Conservation (phyloP, 2,113 vertebrate species). For the Nymphicus hollandicus region DNA sequence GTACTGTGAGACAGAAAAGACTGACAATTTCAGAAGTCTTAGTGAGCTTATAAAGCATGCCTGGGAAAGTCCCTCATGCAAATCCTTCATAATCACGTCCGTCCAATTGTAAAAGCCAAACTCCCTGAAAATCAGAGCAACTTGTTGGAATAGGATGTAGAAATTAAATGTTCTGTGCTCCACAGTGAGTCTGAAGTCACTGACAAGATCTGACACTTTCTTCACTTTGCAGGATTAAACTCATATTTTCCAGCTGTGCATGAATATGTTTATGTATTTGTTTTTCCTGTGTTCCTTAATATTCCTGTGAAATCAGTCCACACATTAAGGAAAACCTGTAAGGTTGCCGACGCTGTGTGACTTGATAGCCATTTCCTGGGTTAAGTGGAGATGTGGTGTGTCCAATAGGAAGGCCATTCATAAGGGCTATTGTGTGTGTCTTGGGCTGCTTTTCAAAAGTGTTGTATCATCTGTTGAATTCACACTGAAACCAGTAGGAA, state of each 20-base stretch:
- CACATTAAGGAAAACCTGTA: background rate
- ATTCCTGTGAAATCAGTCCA: background rate
- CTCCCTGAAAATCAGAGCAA: conserved; percentile 14
- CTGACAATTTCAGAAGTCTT: conserved; percentile 19
- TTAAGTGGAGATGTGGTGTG: background rate
- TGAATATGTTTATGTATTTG: background rate
- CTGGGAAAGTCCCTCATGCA: conserved; percentile 66
- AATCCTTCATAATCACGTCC: background rate
- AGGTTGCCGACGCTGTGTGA: background rate
- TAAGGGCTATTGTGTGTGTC: background rate
- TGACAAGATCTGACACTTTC: background rate
- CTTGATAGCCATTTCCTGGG: background rate
- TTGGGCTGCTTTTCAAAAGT: background rate
- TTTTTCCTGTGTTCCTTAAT: background rate
- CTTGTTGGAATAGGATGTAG: background rate
- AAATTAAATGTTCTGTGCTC: conserved; percentile 2
- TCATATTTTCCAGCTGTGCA: background rate
- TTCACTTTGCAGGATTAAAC: background rate
- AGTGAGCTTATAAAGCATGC: conserved; percentile 14
- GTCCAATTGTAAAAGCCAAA: conserved; percentile 30
- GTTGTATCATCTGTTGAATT: background rate
- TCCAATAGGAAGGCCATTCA: background rate
- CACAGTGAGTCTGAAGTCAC: background rate
- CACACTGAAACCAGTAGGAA: background rate
- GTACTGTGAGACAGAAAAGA: background rate